Percentiles rank a stretch among this genome's conserved stretches.
Evolutionary conservation across 2,888 invertebrate genomes (phyloP).

Genomic region (Yponomeuta plumbellus): DNA sequence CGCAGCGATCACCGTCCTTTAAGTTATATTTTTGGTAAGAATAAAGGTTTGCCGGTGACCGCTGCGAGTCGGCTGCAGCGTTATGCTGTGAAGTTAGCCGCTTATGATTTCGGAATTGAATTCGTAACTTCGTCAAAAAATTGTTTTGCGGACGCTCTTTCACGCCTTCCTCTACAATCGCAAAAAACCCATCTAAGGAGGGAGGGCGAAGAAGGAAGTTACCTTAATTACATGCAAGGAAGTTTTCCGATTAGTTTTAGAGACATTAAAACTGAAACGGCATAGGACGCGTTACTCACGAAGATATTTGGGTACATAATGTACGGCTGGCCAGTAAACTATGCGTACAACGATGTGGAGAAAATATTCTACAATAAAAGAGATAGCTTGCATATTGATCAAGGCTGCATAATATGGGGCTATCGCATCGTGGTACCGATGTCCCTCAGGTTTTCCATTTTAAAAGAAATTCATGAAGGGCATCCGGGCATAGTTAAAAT

Average conservation of each 20-base stretch:
- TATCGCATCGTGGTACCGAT: too few species aligned
- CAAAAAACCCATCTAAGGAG: neutral
- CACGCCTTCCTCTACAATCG: slow-evolving; percentile 9
- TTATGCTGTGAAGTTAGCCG: slow-evolving; percentile 11
- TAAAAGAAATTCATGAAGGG: too few species aligned
- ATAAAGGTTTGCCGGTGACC: slow-evolving; percentile 13
- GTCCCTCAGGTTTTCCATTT: too few species aligned
- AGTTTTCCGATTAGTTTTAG: slow-evolving; percentile 21
- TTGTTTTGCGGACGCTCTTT: slow-evolving; percentile 13
- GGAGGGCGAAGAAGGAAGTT: slow-evolving; percentile 15
- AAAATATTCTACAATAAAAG: too few species aligned
- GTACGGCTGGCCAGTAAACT: slow-evolving; percentile 26
- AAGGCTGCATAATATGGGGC: too few species aligned
- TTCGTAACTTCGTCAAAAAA: slow-evolving; percentile 10
- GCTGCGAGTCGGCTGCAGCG: slow-evolving; percentile 14
- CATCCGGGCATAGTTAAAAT: slow-evolving; percentile 28
- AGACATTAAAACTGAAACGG: slow-evolving; percentile 20
- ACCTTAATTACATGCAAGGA: slow-evolving; percentile 20
- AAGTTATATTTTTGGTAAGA: slow-evolving; percentile 15
- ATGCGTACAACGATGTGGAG: too few species aligned
- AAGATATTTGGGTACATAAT: slow-evolving; percentile 24
- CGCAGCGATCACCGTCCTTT: slow-evolving; percentile 9
- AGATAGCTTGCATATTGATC: too few species aligned
- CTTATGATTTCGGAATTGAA: slow-evolving; percentile 14
- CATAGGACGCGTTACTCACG: slow-evolving; percentile 22